These are phyloP conservation scores for Acropora tenuis DNA, from an alignment of 64 coral and sea anemone genomes.

Conservation along the genomic window DNA sequence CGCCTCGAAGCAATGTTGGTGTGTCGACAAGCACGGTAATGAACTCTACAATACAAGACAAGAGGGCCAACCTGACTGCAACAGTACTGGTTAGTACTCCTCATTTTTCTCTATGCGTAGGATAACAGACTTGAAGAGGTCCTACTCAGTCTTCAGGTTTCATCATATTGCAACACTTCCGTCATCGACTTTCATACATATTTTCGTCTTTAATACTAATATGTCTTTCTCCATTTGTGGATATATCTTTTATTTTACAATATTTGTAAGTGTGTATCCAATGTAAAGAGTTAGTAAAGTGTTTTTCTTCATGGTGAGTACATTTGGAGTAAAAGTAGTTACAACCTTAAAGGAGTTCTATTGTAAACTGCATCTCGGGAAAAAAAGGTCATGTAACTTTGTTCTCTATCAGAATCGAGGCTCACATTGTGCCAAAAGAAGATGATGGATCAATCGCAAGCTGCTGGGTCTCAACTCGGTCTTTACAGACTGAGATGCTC, in stretches of 20 bases:
- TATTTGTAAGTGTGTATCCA: too few species aligned
- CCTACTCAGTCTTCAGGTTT: neutral
- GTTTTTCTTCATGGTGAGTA: too few species aligned
- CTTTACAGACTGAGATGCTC: conserved; percentile 43
- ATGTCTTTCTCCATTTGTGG: too few species aligned
- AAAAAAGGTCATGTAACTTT: too few species aligned
- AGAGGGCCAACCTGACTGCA: conserved; percentile 23
- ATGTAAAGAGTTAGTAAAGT: too few species aligned
- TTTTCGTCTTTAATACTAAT: neutral
- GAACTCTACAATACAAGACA: conserved; percentile 52
- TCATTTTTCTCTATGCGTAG: neutral
- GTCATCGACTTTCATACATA: neutral
- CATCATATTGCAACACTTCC: too few species aligned
- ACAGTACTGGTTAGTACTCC: conserved; percentile 17
- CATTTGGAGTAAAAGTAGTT: too few species aligned
- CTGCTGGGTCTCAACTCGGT: neutral
- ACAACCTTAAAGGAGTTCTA: too few species aligned
- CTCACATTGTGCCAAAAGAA: conserved; percentile 20
- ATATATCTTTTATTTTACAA: too few species aligned
- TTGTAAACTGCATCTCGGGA: too few species aligned
- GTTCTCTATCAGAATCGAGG: conserved; percentile 6
- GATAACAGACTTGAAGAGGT: neutral
- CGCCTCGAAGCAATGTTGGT: conserved; percentile 74
- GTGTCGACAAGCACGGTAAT: conserved; percentile 69
- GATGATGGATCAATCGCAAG: conserved; percentile 1